phyloP scores from a whole-genome alignment of 2,888 invertebrate species.

The Hylaea fasciaria region DNA sequence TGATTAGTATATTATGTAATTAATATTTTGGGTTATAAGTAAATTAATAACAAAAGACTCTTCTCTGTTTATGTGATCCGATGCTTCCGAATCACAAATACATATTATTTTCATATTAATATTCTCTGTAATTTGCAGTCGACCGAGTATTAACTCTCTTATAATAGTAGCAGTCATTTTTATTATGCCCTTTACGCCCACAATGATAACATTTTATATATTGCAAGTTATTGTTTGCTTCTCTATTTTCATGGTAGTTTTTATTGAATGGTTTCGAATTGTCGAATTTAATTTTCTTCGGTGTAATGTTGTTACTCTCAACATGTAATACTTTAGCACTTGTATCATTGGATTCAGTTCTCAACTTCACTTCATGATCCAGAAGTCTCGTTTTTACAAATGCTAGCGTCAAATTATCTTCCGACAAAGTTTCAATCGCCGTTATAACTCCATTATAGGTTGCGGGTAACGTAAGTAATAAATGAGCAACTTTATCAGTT shows the following conservation, averaged over 20 bases:
- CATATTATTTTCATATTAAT: no score
- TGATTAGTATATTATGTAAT: no score
- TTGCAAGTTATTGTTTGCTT: neutral
- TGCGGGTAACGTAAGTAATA: neutral
- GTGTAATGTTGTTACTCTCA: no score
- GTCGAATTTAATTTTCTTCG: neutral
- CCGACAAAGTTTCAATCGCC: constrained; percentile 4
- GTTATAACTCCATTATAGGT: neutral
- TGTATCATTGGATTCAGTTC: no score
- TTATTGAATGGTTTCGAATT: neutral
- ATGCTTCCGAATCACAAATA: no score
- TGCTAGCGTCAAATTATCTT: neutral
- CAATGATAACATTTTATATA: neutral
- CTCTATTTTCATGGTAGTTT: neutral
- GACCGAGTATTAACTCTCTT: no score
- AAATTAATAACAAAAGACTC: no score
- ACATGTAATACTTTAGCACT: no score
- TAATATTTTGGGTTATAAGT: no score
- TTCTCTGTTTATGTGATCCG: no score
- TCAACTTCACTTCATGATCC: constrained; percentile 1
- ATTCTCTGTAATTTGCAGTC: no score
- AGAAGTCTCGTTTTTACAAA: constrained; percentile 1
- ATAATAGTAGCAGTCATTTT: no score
- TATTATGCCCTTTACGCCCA: neutral
- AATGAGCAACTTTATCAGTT: constrained; percentile 2